Conservation (phyloP, 2,888 invertebrate genomes). For the Octonoba sinensis region DNA sequence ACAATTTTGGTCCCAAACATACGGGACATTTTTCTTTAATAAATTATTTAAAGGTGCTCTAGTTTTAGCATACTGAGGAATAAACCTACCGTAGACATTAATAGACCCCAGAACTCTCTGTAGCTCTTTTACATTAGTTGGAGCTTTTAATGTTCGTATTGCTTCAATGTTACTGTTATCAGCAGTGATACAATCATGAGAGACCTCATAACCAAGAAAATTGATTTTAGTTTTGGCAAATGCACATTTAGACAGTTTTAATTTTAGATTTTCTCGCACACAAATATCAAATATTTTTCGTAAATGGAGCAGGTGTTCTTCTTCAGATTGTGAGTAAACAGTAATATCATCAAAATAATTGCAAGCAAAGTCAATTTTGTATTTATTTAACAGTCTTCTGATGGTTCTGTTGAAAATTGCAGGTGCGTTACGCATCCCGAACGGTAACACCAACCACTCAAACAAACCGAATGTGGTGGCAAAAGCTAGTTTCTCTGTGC, state of each 20-base stretch:
- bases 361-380: slow-evolving; percentile 3
- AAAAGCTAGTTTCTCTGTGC: slow-evolving; percentile 1
- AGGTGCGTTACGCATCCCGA: not conserved
- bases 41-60: not conserved
- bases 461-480: not conserved
- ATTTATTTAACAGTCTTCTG: not conserved
- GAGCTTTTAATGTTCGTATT: not conserved
- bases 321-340: not conserved
- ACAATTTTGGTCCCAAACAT: not conserved
- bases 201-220: slow-evolving; percentile 1
- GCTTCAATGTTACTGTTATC: not conserved
- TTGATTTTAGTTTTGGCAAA: slow-evolving; percentile 1
- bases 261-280: not conserved
- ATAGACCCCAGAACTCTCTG: slow-evolving; percentile 1
- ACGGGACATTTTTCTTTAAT: slow-evolving; percentile 1
- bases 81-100: not conserved
- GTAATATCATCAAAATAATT: slow-evolving; percentile 15
- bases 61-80: not conserved
- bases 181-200: not conserved
- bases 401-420: not conserved
- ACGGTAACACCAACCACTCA: not conserved
- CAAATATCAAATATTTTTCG: not conserved
- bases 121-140: not conserved
- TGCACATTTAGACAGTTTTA: not conserved
- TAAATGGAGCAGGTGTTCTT: not conserved